Base-by-base conservation (phyloP, 2,888 invertebrate genomes). In the Rhorus exstirpatorius region DNA sequence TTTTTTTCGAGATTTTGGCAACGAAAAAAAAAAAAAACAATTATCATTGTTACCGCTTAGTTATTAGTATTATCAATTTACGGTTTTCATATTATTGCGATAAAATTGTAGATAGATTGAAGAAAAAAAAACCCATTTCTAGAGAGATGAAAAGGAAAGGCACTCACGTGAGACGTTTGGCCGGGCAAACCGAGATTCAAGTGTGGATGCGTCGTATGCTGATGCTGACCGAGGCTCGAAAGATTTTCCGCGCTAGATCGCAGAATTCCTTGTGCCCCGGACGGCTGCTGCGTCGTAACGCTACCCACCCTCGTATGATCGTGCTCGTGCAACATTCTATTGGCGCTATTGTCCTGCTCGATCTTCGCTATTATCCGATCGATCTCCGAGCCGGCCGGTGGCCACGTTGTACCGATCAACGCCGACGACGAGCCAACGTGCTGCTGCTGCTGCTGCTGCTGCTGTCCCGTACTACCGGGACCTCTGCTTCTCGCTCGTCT, bases 341-440 rank as follows among this genome's bases (percentile, higher is more conserved):
- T 83, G 82, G 90, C 89, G 41, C 81, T 86, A 68, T 88, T 92
- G 80, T 95, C 95, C 92, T 98, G 98, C 93, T 98, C 98, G 90
- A 98, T 97, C 94, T 98, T 98, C 87, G 98, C 98, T 97, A 98
- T 98, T 93, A 98, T 97, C 91, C 97, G 95, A 93, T 98, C 98
- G 92, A 98, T 98, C 94, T 98, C 98, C 51, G 96, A 95, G 84
- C 95, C 95, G 87, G 93, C 91, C 10, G 93, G 91, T 58, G 93
- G 92, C 92, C 94, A 94, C 89, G 94, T 94, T 81, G 91, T 89
- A 83, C 90, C 94, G 90, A 92, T 91, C 88, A 88, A 76, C 68
- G 92, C 90, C 87, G 93, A 88, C 87, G 93, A 88, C 89, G 93
- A 87, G 90, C 93, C 93, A 91, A 93, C 87, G 92, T 93, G 88